Evolutionary conservation across 2,113 vertebrate species (phyloP), one percentile per base, ranked within the genome.

Genomic region (Melanotaenia duboulayi): DNA sequence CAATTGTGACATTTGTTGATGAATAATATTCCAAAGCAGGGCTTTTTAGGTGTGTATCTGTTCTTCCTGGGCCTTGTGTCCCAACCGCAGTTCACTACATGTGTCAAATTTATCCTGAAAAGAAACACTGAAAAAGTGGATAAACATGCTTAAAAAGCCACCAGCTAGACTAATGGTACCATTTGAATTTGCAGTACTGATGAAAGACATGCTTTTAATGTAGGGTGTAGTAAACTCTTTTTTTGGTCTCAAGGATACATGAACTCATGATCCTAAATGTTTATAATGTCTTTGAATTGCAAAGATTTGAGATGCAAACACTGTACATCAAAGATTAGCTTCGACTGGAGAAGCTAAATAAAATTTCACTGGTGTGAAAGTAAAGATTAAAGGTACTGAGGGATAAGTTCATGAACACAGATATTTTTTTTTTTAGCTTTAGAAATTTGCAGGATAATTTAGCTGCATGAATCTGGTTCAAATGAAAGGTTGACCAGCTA

Each of bases 161-260:
- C 14, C 11, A 28, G 42, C 4, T 14, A 25, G 25, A 37, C 44
- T 40, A 57, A 76, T 48, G 0, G 3, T 23, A 39, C 44, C 23
- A n/a, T 66, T 17, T 20, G 73, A 44, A 49, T 57, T 37, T 23
- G 11, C 44, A 24, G 37, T 35, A 40, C 70, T 72, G 50, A 65
- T 71, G 48, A 11, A 32, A 65, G 69, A 80, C 55, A 54, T 54
- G 44, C 24, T 24, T 39, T n/a, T n/a, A n/a, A n/a, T n/a, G n/a
- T n/a, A n/a, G n/a, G n/a, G n/a, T n/a, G n/a, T n/a, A n/a, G n/a
- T n/a, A n/a, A n/a, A n/a, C n/a, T n/a, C n/a, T n/a, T n/a, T n/a
- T n/a, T n/a, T 16, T 42, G 40, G 14, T 13, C 40, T 48, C 6
- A 48, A 48, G 19, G 17, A 48, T 48, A 7, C 44, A 48, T 7